Evolutionary conservation across 92 coral and sea anemone genomes (phyloP).

Genomic region (Porites lobata): DNA sequence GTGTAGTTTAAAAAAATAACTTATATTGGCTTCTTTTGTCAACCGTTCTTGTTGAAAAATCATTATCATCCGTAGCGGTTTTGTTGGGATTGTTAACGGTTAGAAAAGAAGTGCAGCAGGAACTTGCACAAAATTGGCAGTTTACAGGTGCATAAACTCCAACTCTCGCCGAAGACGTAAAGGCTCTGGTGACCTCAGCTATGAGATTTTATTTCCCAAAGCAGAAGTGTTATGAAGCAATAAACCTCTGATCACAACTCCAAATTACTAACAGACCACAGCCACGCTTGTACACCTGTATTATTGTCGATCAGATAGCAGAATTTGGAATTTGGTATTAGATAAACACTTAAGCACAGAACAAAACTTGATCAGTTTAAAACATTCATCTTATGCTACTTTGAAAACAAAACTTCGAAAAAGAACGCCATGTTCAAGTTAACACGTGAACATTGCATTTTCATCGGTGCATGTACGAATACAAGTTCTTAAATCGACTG

Average conservation of each 20-base stretch:
- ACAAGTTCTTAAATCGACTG: too few relatives aligned
- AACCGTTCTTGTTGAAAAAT: not conserved
- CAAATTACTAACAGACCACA: not conserved
- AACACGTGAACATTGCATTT: not conserved
- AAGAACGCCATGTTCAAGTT: not conserved
- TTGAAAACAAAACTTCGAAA: not conserved
- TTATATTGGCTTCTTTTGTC: not conserved
- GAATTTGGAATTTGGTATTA: not conserved
- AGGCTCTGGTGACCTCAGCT: not conserved
- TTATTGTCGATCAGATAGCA: not conserved
- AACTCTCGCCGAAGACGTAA: not conserved
- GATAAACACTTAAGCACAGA: not conserved
- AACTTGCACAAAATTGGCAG: constrained; percentile 15
- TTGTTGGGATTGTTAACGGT: not conserved
- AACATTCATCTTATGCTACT: not conserved
- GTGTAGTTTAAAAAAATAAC: not conserved
- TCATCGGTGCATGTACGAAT: too few relatives aligned
- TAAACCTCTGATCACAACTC: not conserved
- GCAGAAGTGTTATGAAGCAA: not conserved
- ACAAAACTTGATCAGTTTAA: not conserved
- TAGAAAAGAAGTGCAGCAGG: not conserved
- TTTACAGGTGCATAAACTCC: constrained; percentile 10
- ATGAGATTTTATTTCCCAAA: not conserved
- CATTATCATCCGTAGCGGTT: not conserved
- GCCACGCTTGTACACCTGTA: not conserved